Evolutionary conservation across 2,888 invertebrate species (phyloP).

Genomic region (Dastarcus helophoroides): DNA sequence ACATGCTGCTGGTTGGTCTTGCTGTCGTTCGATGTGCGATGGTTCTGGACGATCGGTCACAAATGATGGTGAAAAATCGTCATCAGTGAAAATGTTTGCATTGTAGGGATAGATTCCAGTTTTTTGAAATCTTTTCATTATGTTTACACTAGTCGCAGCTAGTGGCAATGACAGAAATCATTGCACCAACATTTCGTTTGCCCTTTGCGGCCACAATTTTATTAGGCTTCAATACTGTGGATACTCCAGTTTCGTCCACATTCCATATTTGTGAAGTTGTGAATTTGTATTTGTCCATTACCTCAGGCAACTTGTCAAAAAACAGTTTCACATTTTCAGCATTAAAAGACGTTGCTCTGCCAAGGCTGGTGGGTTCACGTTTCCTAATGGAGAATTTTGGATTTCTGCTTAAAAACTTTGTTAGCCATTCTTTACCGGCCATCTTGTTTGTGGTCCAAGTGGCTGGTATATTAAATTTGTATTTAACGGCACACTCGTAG

Average conservation of each 20-base stretch:
- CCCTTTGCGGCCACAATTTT: slow-evolving; percentile 22
- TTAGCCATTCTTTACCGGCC: slow-evolving; percentile 13
- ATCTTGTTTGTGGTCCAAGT: slow-evolving; percentile 10
- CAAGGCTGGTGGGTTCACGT: slow-evolving; percentile 12
- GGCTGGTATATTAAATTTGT: slow-evolving; percentile 8
- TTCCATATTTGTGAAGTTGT: slow-evolving; percentile 7
- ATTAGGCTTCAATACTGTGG: slow-evolving; percentile 12
- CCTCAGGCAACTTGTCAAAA: slow-evolving; percentile 9
- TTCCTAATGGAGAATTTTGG: slow-evolving; percentile 3
- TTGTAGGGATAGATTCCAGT: slow-evolving; percentile 18
- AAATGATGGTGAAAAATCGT: slow-evolving; percentile 12
- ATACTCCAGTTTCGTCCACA: slow-evolving; percentile 5
- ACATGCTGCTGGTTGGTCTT: too few species aligned
- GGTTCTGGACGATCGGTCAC: slow-evolving; percentile 4
- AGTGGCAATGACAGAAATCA: slow-evolving; percentile 15
- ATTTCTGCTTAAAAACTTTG: slow-evolving; percentile 11
- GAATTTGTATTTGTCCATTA: slow-evolving; percentile 7
- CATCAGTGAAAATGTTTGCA: slow-evolving; percentile 13
- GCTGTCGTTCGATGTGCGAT: too few species aligned
- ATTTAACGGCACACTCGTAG: slow-evolving; percentile 6
- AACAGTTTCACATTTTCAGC: slow-evolving; percentile 9
- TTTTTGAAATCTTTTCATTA: slow-evolving; percentile 16
- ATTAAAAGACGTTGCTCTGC: slow-evolving; percentile 13
- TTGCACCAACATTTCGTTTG: slow-evolving; percentile 14
- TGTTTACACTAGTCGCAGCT: slow-evolving; percentile 12